Conservation (phyloP, 2,888 invertebrate genomes). For the Scaptomyza flava region DNA sequence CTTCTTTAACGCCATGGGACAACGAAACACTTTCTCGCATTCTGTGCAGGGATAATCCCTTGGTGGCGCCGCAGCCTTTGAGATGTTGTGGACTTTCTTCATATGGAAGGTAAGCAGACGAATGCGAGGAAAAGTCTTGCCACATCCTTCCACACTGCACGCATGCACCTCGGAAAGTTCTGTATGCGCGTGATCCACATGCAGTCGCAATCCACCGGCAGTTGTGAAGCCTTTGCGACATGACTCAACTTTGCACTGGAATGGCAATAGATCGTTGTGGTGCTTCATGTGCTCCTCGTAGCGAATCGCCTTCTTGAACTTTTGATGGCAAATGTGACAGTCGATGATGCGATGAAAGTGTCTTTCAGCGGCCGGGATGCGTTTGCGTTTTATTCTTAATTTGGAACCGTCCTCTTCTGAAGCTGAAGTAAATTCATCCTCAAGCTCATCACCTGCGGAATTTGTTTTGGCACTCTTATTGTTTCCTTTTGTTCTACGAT, state of each 20-base stretch:
- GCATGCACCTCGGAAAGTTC: constrained; percentile 77
- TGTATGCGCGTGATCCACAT: constrained; percentile 80
- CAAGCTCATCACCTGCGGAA: constrained; percentile 37
- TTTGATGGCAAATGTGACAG: constrained; percentile 81
- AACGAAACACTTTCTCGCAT: constrained; percentile 82
- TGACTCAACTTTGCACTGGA: constrained; percentile 79
- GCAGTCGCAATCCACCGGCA: constrained; percentile 75
- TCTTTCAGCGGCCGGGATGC: constrained; percentile 67
- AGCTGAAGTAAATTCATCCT: constrained; percentile 45
- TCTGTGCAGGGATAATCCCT: constrained; percentile 80
- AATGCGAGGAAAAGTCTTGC: constrained; percentile 75
- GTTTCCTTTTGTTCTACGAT: not conserved
- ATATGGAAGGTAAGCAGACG: constrained; percentile 81
- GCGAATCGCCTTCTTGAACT: constrained; percentile 78
- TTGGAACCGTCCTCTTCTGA: constrained; percentile 50
- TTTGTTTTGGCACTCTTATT: constrained; percentile 3
- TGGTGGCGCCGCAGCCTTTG: constrained; percentile 73
- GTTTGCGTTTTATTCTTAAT: constrained; percentile 57
- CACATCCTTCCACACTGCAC: constrained; percentile 79
- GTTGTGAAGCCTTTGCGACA: constrained; percentile 81
- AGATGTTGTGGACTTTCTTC: constrained; percentile 76
- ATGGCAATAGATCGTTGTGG: constrained; percentile 81
- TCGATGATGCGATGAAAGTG: constrained; percentile 78
- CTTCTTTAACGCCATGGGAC: constrained; percentile 82
- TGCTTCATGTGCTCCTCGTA: constrained; percentile 82